These are phyloP conservation scores for Eucidaris tribuloides DNA, from an alignment of 35 echinoderm and acorn worm genomes.

Conservation along the genomic window DNA sequence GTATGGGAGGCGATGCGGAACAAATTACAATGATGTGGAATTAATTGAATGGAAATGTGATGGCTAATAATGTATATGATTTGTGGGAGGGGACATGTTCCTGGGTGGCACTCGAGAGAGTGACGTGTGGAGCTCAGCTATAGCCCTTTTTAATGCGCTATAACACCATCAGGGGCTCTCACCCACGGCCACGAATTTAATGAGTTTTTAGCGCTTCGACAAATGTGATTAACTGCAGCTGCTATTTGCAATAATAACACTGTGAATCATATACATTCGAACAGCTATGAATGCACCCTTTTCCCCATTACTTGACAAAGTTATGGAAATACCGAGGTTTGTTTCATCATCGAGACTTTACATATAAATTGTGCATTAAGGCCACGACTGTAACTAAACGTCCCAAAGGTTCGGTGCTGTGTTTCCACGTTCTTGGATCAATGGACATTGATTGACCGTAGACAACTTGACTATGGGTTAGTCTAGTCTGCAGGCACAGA, in stretches of 20 bases:
- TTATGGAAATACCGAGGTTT: too few relatives aligned
- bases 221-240: slow-evolving; percentile 22
- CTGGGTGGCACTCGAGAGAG: too few relatives aligned
- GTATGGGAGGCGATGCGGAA: slow-evolving; percentile 12
- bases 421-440: too few relatives aligned
- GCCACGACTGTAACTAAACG: too few relatives aligned
- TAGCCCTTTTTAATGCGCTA: not conserved
- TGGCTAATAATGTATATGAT: slow-evolving; percentile 19
- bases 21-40: slow-evolving; percentile 39
- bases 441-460: too few relatives aligned
- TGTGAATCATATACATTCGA: not conserved
- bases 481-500: too few relatives aligned
- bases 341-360: too few relatives aligned
- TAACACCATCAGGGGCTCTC: not conserved
- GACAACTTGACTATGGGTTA: too few relatives aligned
- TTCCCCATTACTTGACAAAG: too few relatives aligned
- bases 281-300: too few relatives aligned
- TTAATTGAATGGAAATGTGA: slow-evolving; percentile 31
- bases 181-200: not conserved
- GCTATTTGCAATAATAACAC: slow-evolving; percentile 19
- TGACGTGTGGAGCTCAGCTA: not conserved
- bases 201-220: slow-evolving; percentile 8
- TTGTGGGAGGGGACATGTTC: not conserved
- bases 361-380: too few relatives aligned
- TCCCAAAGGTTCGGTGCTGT: too few relatives aligned